Conservation (phyloP, 2,888 invertebrate genomes). For the Pristionchus fissidentatus region DNA sequence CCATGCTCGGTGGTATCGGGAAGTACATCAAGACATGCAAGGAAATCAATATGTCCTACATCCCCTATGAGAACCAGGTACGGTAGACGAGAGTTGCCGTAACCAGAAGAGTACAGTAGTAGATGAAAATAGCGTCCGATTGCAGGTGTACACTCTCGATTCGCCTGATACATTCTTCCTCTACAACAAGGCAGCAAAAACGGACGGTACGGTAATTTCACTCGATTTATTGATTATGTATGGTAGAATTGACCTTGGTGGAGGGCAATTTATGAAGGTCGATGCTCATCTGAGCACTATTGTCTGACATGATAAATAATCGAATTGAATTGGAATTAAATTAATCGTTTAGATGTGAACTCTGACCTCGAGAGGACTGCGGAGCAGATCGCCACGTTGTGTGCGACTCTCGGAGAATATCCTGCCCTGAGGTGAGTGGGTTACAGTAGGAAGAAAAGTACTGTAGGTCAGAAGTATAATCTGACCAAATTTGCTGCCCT, state of each 20-base stretch:
- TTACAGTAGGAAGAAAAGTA: not conserved
- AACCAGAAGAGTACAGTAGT: not conserved
- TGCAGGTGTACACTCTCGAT: constrained; percentile 86
- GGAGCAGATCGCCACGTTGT: constrained; percentile 90
- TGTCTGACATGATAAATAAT: too few species aligned
- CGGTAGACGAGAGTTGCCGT: not conserved
- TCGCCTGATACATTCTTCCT: constrained; percentile 95
- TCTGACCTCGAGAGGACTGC: constrained; percentile 91
- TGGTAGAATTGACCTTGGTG: too few species aligned
- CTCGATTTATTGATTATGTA: too few species aligned
- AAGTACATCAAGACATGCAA: constrained; percentile 93
- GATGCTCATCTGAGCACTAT: too few species aligned
- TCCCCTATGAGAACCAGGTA: constrained; percentile 97
- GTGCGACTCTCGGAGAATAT: constrained; percentile 92
- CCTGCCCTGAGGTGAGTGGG: constrained; percentile 88
- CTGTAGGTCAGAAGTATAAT: not conserved
- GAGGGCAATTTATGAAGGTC: too few species aligned
- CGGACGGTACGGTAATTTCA: constrained; percentile 82
- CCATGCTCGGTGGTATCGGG: constrained; percentile 85
- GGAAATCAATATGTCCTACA: constrained; percentile 98
- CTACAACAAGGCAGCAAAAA: constrained; percentile 92
- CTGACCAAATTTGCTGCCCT: not conserved
- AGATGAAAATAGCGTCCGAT: not conserved
- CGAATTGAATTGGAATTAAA: not conserved
- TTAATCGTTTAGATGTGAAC: constrained; percentile 49